A percentile compares a stretch with the other conserved stretches of the same genome.
These are phyloP conservation scores for Cantharis flavilabris DNA, from an alignment of 2,888 invertebrate genomes.

Conservation along the genomic window DNA sequence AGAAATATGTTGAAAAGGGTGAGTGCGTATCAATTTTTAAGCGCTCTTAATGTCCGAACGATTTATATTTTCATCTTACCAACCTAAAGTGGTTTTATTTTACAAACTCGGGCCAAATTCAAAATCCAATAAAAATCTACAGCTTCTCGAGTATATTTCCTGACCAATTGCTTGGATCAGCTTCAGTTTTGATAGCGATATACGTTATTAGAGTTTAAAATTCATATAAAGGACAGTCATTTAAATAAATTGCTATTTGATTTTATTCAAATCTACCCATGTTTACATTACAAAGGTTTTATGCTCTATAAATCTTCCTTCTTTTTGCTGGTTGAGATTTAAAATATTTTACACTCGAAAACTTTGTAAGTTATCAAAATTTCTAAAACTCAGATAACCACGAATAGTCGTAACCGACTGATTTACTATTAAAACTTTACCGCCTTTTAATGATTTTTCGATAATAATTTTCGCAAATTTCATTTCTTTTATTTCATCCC, in stretches of 20 bases:
- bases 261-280: constrained; percentile 3
- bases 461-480: neutral
- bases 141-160: constrained; percentile 5
- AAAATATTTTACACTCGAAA: neutral
- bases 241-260: constrained; percentile 12
- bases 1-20: neutral
- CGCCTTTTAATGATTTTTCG: neutral
- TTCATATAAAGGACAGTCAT: constrained; percentile 5
- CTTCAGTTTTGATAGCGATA: constrained; percentile 8
- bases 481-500: neutral
- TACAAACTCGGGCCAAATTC: neutral
- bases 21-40: neutral
- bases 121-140: constrained; percentile 15
- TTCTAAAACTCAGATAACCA: neutral
- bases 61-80: neutral
- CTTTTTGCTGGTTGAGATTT: neutral
- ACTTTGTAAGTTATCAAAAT: neutral
- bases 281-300: constrained; percentile 3
- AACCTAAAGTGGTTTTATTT: neutral
- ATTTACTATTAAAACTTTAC: neutral
- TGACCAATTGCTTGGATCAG: constrained; percentile 13
- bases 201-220: constrained; percentile 8
- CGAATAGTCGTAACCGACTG: neutral
- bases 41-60: neutral
- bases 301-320: neutral